Base-by-base conservation (phyloP, 2,888 invertebrate species). In the Ommatoiulus sabulosus region DNA sequence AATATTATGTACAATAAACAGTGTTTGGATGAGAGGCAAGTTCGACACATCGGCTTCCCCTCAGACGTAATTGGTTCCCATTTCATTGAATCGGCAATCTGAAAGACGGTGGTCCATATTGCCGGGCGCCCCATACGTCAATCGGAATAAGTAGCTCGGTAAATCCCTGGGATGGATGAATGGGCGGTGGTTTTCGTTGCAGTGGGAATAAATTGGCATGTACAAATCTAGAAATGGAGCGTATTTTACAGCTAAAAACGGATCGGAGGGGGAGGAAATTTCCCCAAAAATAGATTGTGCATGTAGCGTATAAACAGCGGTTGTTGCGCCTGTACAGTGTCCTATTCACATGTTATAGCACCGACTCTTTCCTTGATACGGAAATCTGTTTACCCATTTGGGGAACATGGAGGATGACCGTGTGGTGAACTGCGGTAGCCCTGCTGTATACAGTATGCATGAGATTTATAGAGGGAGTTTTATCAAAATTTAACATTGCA, bases 151-250 rank as follows among this genome's bases (percentile, higher is more conserved):
- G n/a, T 63, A 63, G 63, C 63, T 63, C 63, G 7, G 63, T 63
- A 63, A 63, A 63, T 63, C 63, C 63, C 63, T 63, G 63, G 63
- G 63, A 20, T 63, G 63, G 63, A 63, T 63, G 20, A 63, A 20
- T 63, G 63, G 63, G 20, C 63, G 20, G 63, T 20, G 63, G 63
- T 15, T 15, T 63, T 63, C 20, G 1, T 8, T 20, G 63, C 63
- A 63, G 52, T 20, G 63, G 63, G 20, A n/a, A 63, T 63, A 63
- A n/a, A 63, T 63, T n/a, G 63, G 63, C n/a, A 63, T 63, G 63
- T 63, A 63, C 63, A 63, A 63, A 63, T 63, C 63, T 63, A 63
- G 20, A 63, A n/a, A 20, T 20, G n/a, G 63, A 20, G 63, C 63
- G 3, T 63, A 63, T 63, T 63, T 63, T 63, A 63, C 63, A 63